Percentiles rank a stretch among this genome's conserved stretches.
Evolutionary conservation across 2,797 vertebrate species (phyloP).

Genomic region (Tapera naevia): DNA sequence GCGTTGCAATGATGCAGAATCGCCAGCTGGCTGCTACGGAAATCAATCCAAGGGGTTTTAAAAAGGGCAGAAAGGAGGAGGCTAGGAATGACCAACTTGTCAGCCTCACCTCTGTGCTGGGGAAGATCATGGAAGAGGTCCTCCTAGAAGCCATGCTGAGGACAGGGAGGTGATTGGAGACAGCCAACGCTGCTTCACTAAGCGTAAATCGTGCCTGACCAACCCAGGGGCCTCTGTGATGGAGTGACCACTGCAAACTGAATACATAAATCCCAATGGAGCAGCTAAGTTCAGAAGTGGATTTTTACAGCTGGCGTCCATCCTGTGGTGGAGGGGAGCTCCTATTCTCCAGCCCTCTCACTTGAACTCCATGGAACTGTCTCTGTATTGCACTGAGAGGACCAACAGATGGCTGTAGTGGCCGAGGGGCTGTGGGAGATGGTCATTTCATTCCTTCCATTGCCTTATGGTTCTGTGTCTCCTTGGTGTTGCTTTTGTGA

Average conservation of each 20-base stretch:
- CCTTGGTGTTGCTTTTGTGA: rapidly evolving
- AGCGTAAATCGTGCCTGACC: no score
- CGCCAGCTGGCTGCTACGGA: constrained; percentile 17
- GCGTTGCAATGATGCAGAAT: constrained; percentile 6
- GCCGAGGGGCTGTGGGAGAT: background rate
- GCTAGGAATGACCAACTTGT: no score
- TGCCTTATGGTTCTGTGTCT: rapidly evolving
- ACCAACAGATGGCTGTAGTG: no score
- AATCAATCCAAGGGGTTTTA: constrained; percentile 30
- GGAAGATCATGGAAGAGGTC: no score
- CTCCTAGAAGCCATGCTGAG: no score
- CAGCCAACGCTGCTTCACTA: no score
- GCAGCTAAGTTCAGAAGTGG: background rate
- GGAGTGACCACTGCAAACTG: no score
- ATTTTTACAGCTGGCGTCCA: background rate
- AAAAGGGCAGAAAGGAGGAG: no score
- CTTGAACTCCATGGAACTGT: background rate
- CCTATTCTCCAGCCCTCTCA: background rate
- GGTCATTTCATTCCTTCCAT: rapidly evolving
- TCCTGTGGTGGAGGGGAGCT: background rate
- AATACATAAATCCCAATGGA: background rate
- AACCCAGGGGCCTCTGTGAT: no score
- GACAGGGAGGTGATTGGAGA: no score
- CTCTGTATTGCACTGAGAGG: background rate
- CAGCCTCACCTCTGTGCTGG: no score